Percentiles rank a stretch among this genome's conserved stretches.
phyloP scores from a whole-genome alignment of 2,797 vertebrate genomes.

The Enteromius afrohamiltoni region DNA sequence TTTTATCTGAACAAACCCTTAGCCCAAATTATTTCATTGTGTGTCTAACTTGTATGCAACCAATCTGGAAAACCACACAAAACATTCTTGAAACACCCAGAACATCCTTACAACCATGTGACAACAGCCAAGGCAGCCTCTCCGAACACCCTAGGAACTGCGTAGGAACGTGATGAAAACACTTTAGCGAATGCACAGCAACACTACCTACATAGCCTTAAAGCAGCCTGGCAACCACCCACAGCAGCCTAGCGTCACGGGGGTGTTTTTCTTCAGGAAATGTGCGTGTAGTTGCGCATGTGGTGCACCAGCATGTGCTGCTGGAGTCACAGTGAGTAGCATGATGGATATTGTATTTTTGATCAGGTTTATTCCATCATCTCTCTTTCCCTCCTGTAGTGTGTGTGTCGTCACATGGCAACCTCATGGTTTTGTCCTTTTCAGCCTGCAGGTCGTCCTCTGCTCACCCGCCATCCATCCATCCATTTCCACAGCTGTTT shows the following conservation, averaged over 20 bases:
- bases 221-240: constrained; percentile 3
- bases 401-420: constrained; percentile 37
- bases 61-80: not conserved
- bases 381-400: not conserved
- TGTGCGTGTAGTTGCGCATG: not conserved
- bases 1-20: not conserved
- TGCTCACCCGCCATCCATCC: constrained; percentile 35
- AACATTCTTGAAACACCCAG: not conserved
- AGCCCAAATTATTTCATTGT: not conserved
- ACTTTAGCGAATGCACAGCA: not conserved
- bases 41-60: not conserved
- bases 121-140: not conserved
- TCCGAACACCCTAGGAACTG: not conserved
- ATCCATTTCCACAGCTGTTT: constrained; percentile 35
- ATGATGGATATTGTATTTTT: constrained; percentile 23
- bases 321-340: not conserved
- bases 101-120: not conserved
- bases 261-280: not conserved
- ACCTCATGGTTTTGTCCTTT: constrained; percentile 44
- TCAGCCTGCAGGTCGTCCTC: constrained; percentile 34
- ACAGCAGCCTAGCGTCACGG: not conserved
- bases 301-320: not conserved
- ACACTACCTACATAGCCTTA: not conserved
- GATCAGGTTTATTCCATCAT: not conserved
- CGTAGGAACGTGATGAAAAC: not conserved